Base-by-base conservation (phyloP, 2,888 invertebrate genomes). In the Macroteleia sp. region DNA sequence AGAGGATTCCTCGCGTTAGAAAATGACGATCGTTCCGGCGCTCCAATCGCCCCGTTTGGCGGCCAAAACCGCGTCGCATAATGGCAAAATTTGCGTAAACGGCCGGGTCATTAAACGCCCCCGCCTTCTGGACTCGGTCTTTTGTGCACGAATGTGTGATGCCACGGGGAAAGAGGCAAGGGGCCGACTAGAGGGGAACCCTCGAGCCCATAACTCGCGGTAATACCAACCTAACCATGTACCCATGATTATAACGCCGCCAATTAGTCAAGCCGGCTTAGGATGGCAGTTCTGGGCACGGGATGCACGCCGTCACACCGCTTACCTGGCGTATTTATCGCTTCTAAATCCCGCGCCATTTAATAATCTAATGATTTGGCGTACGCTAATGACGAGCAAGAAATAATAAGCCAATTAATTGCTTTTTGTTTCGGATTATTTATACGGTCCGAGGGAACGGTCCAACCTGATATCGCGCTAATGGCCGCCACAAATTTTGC, bases 51-150 rank as follows among this genome's bases (percentile, higher is more conserved):
- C 81, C 87, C 85, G 88, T 87, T 88, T 80, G 86, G 82, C 83
- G 86, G 84, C 85, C 89, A 85, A 89, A 90, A 89, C 86, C 89
- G 84, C 87, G 87, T 87, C 83, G 87, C 87, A 86, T 91, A 91
- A 91, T 91, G 89, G 91, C 89, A 90, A 91, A 91, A 91, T 91
- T 91, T 91, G 90, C 91, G 91, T 91, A 91, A 91, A 91, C 90
- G 91, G 85, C 85, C 86, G 86, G 89, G 89, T 90, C 91, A 91
- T 91, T 91, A 91, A 90, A 88, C 80, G 78, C 77, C 79, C 85
- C 82, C 78, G 78, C 82, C 67, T 59, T 50, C 71, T 32, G 71
- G 44, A 36, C 56, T 32, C 56, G 41, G 62, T 46, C 80, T 79
- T 75, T 71, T 76, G 75, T 69, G 52, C 76, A 77, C 78, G 71